These are phyloP conservation scores for Benitochromis conjunctus DNA, from an alignment of 2,113 vertebrate genomes.

Conservation along the genomic window DNA sequence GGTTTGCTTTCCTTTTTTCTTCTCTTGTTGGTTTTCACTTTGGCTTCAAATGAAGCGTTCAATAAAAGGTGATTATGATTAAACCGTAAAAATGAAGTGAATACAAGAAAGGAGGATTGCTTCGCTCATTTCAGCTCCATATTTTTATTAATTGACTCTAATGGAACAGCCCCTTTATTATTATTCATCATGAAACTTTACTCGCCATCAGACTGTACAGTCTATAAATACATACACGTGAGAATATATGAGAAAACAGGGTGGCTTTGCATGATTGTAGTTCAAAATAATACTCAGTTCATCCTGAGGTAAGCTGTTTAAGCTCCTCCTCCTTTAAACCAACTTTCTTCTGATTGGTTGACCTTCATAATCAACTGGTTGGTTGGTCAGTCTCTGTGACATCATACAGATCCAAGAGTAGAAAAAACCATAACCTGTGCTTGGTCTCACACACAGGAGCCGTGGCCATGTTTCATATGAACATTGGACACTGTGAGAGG, in stretches of 20 bases:
- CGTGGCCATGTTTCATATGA: too few species aligned
- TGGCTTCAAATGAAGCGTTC: fast-evolving
- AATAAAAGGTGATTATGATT: not conserved
- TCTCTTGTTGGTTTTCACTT: not conserved
- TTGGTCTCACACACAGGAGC: too few species aligned
- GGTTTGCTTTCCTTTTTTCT: not conserved
- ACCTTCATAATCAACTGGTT: too few species aligned
- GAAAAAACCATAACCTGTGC: too few species aligned
- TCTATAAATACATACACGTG: not conserved
- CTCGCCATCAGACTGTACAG: not conserved
- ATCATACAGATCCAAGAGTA: too few species aligned
- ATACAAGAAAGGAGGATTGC: not conserved
- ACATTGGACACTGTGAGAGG: too few species aligned
- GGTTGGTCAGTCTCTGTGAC: too few species aligned
- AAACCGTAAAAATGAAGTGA: not conserved
- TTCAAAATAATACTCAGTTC: not conserved
- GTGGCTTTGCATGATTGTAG: not conserved
- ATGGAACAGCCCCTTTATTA: not conserved
- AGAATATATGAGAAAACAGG: not conserved
- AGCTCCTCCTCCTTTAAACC: not conserved
- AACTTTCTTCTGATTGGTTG: too few species aligned
- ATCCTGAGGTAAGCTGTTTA: not conserved
- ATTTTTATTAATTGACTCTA: not conserved
- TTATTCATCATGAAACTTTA: fast-evolving
- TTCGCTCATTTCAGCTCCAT: fast-evolving